phyloP scores from a whole-genome alignment of 1,140 invertebrate species.

The Ylistrum balloti region DNA sequence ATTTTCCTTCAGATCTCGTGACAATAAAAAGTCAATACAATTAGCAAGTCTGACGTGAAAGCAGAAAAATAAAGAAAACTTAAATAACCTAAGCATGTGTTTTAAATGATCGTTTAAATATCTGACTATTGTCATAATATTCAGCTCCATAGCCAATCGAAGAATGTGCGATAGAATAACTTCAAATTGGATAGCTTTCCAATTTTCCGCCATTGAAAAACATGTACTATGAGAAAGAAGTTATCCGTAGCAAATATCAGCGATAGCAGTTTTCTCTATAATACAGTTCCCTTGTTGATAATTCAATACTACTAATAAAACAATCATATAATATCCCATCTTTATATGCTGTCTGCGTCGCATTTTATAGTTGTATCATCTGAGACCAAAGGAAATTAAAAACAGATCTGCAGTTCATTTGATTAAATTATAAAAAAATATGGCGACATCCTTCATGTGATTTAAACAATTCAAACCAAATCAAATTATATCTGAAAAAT shows the following conservation, averaged over 20 bases:
- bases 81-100: background rate
- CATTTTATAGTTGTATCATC: background rate
- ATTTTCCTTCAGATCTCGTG: too few species aligned
- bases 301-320: background rate
- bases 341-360: background rate
- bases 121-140: too few species aligned
- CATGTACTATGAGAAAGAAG: background rate
- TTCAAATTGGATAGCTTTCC: background rate
- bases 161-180: background rate
- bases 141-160: background rate
- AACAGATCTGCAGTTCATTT: background rate
- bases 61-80: too few species aligned
- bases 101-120: background rate
- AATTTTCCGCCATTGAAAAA: background rate
- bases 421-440: conserved; percentile 19
- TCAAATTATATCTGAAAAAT: background rate
- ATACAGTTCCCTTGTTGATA: background rate
- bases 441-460: background rate
- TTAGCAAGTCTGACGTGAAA: too few species aligned
- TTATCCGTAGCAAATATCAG: background rate
- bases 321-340: background rate
- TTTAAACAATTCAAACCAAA: background rate
- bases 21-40: too few species aligned
- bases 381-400: background rate
- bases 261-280: background rate